These are phyloP conservation scores for Dinocampus coccinellae DNA, from an alignment of 2,888 invertebrate genomes.

Conservation along the genomic window DNA sequence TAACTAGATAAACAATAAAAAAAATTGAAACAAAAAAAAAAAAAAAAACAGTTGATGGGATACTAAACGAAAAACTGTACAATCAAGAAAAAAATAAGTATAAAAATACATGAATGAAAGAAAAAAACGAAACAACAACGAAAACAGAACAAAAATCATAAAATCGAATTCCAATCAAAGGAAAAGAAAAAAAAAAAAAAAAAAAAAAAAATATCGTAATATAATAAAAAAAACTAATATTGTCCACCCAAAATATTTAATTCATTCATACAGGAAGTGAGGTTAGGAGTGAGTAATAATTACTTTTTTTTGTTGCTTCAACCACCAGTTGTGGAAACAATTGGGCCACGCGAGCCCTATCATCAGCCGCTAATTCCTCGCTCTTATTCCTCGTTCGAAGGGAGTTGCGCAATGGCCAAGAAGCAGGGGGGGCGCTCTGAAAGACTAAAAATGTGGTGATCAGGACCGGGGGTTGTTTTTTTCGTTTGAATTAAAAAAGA, in stretches of 20 bases:
- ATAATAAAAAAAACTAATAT: conserved; percentile 15
- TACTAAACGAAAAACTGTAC: too few species aligned
- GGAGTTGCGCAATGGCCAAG: conserved; percentile 13
- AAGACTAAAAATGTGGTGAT: conserved; percentile 17
- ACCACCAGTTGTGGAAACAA: conserved; percentile 28
- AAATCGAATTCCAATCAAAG: too few species aligned
- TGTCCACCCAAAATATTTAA: conserved; percentile 17
- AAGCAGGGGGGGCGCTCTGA: conserved; percentile 9
- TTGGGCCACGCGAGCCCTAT: conserved; percentile 21
- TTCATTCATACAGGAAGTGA: conserved; percentile 13
- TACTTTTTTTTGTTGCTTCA: conserved; percentile 5
- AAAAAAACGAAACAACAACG: too few species aligned
- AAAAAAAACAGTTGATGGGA: background rate
- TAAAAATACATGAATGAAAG: too few species aligned
- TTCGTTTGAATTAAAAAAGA: conserved; percentile 30
- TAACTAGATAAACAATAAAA: background rate
- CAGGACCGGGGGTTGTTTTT: conserved; percentile 6
- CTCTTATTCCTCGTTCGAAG: conserved; percentile 2
- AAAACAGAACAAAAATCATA: too few species aligned
- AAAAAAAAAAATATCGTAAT: background rate
- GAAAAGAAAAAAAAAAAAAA: conserved; percentile 1
- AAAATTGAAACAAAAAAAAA: background rate
- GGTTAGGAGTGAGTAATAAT: conserved; percentile 21
- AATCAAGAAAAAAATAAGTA: too few species aligned
- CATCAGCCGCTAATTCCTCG: conserved; percentile 28